phyloP scores from a whole-genome alignment of 92 coral and sea anemone genomes.

The Zoanthus sociatus region DNA sequence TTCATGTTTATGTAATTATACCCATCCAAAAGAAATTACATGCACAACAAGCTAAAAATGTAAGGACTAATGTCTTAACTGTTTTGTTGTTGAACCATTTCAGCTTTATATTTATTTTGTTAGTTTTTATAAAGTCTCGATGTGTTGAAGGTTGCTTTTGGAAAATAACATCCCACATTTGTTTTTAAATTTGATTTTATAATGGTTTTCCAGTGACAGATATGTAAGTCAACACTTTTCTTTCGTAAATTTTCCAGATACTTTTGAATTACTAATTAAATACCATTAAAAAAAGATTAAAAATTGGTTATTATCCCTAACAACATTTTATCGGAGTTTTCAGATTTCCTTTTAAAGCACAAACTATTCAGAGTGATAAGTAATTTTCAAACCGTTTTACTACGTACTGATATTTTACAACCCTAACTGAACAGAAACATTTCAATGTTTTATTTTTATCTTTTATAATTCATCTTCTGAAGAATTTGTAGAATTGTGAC shows the following conservation, averaged over 20 bases:
- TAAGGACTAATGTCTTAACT: no score
- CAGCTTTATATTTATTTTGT: background rate
- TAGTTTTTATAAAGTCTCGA: background rate
- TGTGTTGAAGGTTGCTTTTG: background rate
- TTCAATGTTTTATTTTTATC: background rate
- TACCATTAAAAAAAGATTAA: background rate
- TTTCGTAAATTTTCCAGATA: conserved; percentile 29
- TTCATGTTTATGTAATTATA: no score
- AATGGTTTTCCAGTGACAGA: background rate
- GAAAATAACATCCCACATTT: background rate
- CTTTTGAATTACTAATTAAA: conserved; percentile 12
- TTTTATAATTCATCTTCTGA: background rate
- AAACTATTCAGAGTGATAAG: background rate
- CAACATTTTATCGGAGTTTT: background rate
- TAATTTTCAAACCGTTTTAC: no score
- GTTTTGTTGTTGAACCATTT: background rate
- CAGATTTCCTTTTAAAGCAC: background rate
- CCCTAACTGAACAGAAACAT: background rate
- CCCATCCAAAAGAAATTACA: no score
- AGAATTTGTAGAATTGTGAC: conserved; percentile 16
- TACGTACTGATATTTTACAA: background rate
- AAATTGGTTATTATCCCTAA: background rate
- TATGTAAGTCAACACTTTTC: background rate
- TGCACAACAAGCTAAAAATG: no score
- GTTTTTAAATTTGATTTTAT: background rate